Base-by-base conservation (phyloP, 2,113 vertebrate genomes). In the Mola mola region DNA sequence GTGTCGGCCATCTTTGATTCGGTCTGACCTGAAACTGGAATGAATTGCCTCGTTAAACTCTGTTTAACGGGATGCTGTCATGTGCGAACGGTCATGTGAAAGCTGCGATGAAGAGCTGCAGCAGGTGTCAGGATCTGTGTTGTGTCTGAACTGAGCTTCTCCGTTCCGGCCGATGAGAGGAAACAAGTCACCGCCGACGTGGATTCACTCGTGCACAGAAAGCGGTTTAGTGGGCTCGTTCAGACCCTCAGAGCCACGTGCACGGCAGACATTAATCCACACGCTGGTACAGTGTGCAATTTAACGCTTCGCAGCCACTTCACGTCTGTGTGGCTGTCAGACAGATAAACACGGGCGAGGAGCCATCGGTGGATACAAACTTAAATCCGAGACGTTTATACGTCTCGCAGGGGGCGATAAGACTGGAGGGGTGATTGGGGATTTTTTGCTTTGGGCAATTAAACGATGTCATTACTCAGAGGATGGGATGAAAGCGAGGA, bases 241-340 rank as follows among this genome's bases (percentile, higher is more conserved):
- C 40, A 59, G 69, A 38, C 58, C 24, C 52, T 24, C 42, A 8
- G 43, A 13, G 62, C 38, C 82, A 65, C 66, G 36, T 66, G 66
- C 47, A 0, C 29, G 0, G 41, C 58, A 50, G 64, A 72, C 80
- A 66, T 68, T 83, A 79, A 86, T 83, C 78, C 75, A 73, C 64
- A 71, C 71, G 81, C 61, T 73, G 52, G 68, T 81, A 67, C 67
- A 71, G 60, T 79, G 29, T 83, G 77, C 81, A 64, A 81, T 83
- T 71, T 86, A 47, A 76, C 53, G 72, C 78, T 71, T 65, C 77
- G 70, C 63, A 58, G 59, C 80, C 66, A 44, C 46, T 75, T 55
- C 71, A 65, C 46, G 80, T 83, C 60, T 70, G 64, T 6, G 48
- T 75, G 66, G 68, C 70, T n/a, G n/a, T 68, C 53, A 10, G n/a